Evolutionary conservation across 1,140 invertebrate genomes (phyloP).

Genomic region (Chionoecetes opilio): DNA sequence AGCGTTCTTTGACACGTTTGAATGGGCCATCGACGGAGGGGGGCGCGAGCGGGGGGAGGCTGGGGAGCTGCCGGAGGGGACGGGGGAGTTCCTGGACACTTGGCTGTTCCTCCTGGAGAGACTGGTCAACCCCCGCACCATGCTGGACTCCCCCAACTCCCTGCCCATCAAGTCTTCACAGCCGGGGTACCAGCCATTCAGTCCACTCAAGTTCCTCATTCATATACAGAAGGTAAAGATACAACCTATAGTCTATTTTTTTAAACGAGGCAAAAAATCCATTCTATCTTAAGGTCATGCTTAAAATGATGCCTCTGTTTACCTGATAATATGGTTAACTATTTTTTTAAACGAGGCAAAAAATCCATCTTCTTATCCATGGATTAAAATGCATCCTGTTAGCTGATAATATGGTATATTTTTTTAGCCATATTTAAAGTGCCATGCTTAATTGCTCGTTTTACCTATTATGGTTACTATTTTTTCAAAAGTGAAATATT

Average conservation of each 20-base stretch:
- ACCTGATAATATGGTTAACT: no score
- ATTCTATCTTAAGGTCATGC: no score
- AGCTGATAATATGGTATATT: no score
- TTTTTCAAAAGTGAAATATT: no score
- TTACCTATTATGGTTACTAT: no score
- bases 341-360: no score
- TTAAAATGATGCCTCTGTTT: no score
- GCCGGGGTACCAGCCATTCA: constrained; percentile 86
- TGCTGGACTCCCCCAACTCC: constrained; percentile 92
- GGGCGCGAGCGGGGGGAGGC: constrained; percentile 63
- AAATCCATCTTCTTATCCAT: no score
- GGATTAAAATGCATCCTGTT: no score
- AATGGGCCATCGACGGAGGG: constrained; percentile 90
- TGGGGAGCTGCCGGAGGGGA: constrained; percentile 84
- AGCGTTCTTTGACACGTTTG: constrained; percentile 92
- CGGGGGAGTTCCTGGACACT: constrained; percentile 93
- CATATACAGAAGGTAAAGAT: constrained; percentile 90
- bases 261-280: no score
- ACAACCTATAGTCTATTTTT: constrained; percentile 38
- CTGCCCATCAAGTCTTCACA: constrained; percentile 87
- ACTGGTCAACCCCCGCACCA: constrained; percentile 93
- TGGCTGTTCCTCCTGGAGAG: constrained; percentile 94
- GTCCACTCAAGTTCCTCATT: constrained; percentile 91
- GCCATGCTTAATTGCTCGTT: no score
- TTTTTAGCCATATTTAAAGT: no score